phyloP scores from a whole-genome alignment of 2,888 invertebrate species.

The Eulithis testata region DNA sequence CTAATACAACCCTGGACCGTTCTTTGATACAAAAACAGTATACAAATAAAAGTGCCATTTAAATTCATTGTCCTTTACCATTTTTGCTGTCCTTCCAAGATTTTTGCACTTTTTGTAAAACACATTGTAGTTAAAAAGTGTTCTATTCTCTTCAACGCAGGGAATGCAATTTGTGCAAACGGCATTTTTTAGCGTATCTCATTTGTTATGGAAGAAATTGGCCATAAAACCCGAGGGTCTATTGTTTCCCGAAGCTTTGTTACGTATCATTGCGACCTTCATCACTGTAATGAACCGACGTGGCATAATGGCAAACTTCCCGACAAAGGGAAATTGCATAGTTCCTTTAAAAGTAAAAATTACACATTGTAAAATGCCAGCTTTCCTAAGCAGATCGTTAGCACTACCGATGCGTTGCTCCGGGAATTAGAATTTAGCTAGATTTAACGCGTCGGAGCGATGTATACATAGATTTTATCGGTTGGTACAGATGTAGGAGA shows the following conservation, averaged over 20 bases:
- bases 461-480: conserved; percentile 46
- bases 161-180: conserved; percentile 74
- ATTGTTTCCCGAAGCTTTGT: conserved; percentile 56
- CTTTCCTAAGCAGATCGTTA: conserved; percentile 32
- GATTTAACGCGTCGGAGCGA: conserved; percentile 55
- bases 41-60: conserved; percentile 40
- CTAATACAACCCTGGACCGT: conserved; percentile 28
- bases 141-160: conserved; percentile 55
- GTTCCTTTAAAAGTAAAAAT: conserved; percentile 63
- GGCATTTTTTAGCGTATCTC: conserved; percentile 63
- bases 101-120: conserved; percentile 61
- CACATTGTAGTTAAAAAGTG: conserved; percentile 50
- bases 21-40: conserved; percentile 28
- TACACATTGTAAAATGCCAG: conserved; percentile 47
- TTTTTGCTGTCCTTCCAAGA: conserved; percentile 52
- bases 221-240: conserved; percentile 58
- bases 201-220: conserved; percentile 56
- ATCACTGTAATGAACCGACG: conserved; percentile 48
- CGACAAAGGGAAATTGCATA: conserved; percentile 64
- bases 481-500: conserved; percentile 63
- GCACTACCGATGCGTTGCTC: conserved; percentile 23
- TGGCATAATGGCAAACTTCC: conserved; percentile 48
- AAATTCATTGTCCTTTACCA: conserved; percentile 36
- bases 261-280: conserved; percentile 45
- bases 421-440: conserved; percentile 57